Evolutionary conservation across 2,797 vertebrate species (phyloP), one percentile per base, ranked within the genome.

Genomic region (Lagorchestes hirsutus): DNA sequence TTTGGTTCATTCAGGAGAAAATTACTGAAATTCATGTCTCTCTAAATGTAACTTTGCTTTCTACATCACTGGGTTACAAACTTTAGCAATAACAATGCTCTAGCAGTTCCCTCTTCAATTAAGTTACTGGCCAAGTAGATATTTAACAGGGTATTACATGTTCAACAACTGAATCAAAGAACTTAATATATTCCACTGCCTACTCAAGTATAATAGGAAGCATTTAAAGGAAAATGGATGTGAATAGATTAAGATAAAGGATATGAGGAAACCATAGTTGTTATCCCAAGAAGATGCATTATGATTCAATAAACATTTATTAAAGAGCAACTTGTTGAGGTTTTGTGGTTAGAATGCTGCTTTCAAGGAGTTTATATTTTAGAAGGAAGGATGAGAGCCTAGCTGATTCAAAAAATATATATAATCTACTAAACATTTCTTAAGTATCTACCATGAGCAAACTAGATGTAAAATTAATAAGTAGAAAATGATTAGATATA

Each of bases 51-150:
- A 95, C 95, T 96, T 82, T 96, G 93, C 92, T 96, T 97, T 96
- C 92, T 98, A 98, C 98, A 97, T 98, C 97, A 98, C 96, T 98
- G 97, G 97, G 95, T 98, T 96, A 98, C 92, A 97, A 96, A 96
- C 93, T 96, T 97, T 96, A 92, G 93, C 96, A 98, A 97, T 98
- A 97, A 97, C 97, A 97, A 95, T 96, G 95, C 95, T 82, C 97
- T 97, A 91, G 96, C 52, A 16, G 94, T 96, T 95, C 96, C 58
- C 93, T 96, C 96, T 97, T 97, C 98, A 97, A 98, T 98, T 98
- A 97, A 97, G 97, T 98, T 98, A 97, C 96, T 96, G 96, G 96
- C 96, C 92, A 62, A 97, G 91, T 91, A 96, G 98, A 98, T 96
- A 97, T 93, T 98, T 96, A 98, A 95, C 94, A 97, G 91, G 62